Percentiles rank a stretch among this genome's conserved stretches.
Conservation (phyloP, 2,888 invertebrate species). For the Stenoptilia bipunctidactyla region DNA sequence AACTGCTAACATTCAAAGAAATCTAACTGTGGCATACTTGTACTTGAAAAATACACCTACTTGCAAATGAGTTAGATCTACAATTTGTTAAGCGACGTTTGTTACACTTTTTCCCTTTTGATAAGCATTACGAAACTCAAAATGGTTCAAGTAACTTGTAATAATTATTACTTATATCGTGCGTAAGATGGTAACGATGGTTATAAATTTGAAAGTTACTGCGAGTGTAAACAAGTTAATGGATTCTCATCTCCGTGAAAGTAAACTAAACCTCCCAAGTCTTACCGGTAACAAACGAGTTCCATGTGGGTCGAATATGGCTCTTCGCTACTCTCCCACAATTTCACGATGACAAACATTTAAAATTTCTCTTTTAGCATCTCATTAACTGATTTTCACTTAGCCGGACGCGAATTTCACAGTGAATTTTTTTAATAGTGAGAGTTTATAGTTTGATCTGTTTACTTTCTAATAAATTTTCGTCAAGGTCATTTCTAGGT, state of each 20-base stretch:
- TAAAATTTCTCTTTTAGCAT: conserved; percentile 70
- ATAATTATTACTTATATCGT: no score
- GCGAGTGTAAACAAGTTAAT: no score
- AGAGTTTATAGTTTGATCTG: conserved; percentile 51
- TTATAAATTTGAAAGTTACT: no score
- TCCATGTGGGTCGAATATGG: conserved; percentile 56
- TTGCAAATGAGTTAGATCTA: neutral
- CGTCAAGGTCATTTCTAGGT: conserved; percentile 50
- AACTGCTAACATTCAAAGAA: conserved; percentile 47
- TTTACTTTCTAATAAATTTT: conserved; percentile 51
- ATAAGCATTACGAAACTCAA: neutral
- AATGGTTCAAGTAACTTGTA: no score
- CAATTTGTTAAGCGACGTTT: neutral
- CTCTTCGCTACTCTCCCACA: conserved; percentile 57
- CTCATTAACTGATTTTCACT: conserved; percentile 67
- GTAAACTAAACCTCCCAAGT: conserved; percentile 24
- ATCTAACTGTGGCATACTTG: conserved; percentile 43
- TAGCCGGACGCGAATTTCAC: conserved; percentile 53
- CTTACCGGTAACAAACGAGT: conserved; percentile 49
- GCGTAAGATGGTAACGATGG: no score
- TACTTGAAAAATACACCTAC: neutral
- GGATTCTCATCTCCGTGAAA: conserved; percentile 25
- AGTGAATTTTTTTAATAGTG: conserved; percentile 49
- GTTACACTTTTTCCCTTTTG: neutral
- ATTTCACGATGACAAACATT: conserved; percentile 62